phyloP scores from a whole-genome alignment of 2,888 invertebrate species.

The Zygogramma bicolorata region DNA sequence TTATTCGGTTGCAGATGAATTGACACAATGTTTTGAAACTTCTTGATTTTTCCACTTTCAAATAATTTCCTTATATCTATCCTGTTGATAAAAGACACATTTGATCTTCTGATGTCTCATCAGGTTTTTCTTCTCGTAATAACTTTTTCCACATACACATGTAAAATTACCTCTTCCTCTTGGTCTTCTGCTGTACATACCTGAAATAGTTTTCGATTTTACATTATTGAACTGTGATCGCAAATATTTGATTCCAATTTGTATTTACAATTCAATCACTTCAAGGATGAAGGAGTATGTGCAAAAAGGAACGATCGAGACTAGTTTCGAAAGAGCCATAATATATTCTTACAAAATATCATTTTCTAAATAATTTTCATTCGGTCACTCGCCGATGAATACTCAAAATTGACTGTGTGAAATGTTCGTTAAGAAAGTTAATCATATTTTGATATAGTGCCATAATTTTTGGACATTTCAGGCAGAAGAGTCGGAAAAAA shows the following conservation, averaged over 20 bases:
- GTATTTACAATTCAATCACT: background rate
- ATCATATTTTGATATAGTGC: too few species aligned
- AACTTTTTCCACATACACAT: conserved; percentile 52
- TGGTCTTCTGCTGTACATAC: conserved; percentile 45
- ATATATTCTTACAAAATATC: too few species aligned
- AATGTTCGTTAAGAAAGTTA: too few species aligned
- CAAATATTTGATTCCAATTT: background rate
- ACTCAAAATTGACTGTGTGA: too few species aligned
- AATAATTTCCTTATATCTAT: conserved; percentile 3
- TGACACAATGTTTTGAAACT: background rate
- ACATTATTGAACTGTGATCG: background rate
- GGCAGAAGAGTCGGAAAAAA: too few species aligned
- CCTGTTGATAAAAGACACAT: conserved; percentile 38
- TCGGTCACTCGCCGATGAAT: too few species aligned
- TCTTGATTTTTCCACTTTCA: background rate
- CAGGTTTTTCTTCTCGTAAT: conserved; percentile 54
- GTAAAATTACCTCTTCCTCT: conserved; percentile 51
- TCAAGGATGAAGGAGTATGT: too few species aligned
- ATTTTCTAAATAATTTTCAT: too few species aligned
- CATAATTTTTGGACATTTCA: too few species aligned
- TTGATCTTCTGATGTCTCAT: conserved; percentile 52
- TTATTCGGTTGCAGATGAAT: too few species aligned
- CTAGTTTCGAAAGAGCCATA: too few species aligned
- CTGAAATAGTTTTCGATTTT: background rate
- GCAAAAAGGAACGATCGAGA: too few species aligned